These are phyloP conservation scores for Ophraella communa DNA, from an alignment of 2,888 invertebrate species.

Conservation along the genomic window DNA sequence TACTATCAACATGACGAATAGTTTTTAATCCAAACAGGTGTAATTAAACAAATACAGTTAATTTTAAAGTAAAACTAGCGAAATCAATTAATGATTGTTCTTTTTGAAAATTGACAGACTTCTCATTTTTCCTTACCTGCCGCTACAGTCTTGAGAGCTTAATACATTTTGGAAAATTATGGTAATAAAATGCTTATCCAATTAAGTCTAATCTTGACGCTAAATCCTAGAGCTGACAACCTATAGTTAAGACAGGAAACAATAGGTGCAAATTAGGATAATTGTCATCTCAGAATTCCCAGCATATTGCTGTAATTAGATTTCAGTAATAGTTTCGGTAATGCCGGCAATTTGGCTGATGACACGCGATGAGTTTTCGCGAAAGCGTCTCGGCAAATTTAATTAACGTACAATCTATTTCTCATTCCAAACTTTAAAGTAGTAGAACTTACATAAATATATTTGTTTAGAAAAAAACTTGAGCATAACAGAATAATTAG, in stretches of 20 bases:
- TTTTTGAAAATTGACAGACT: too few relatives aligned
- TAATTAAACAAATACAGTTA: too few relatives aligned
- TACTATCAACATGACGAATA: too few relatives aligned
- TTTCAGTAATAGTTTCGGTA: conserved; percentile 58
- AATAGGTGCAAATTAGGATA: conserved; percentile 60
- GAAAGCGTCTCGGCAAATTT: conserved; percentile 49
- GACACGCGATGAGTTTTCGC: conserved; percentile 54
- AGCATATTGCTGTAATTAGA: conserved; percentile 59
- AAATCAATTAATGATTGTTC: too few relatives aligned
- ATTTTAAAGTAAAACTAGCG: too few relatives aligned
- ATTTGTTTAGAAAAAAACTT: not conserved
- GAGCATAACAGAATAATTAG: too few relatives aligned
- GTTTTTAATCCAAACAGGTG: too few relatives aligned
- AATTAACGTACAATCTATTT: conserved; percentile 40
- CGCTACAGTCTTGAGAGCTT: conserved; percentile 1
- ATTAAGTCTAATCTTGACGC: conserved; percentile 55
- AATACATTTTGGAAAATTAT: conserved; percentile 34
- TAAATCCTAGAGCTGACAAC: conserved; percentile 45
- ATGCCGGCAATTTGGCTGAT: conserved; percentile 56
- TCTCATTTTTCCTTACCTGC: too few relatives aligned
- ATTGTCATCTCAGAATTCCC: conserved; percentile 59
- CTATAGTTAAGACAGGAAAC: conserved; percentile 51
- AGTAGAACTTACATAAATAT: not conserved
- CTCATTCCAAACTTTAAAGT: not conserved
- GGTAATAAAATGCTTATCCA: conserved; percentile 44